Conservation (phyloP, 1,140 invertebrate genomes). For the Ridgeia piscesae region DNA sequence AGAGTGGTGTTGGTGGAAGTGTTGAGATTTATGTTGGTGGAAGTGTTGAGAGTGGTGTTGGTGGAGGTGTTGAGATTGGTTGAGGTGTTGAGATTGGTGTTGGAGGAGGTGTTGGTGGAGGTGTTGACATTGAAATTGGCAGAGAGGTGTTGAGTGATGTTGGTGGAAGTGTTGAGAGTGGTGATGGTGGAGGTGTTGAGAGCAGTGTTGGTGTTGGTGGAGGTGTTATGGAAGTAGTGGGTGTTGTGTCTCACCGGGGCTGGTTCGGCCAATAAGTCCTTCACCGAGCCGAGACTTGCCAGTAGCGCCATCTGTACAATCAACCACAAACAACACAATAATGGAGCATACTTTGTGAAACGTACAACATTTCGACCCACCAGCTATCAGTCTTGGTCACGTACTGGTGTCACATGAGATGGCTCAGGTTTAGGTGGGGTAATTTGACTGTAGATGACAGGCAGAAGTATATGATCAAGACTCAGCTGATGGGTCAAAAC, state of each 20-base stretch:
- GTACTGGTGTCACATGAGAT: too few relatives aligned
- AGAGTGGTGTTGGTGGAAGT: not conserved
- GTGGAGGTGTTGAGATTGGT: not conserved
- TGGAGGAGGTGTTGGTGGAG: too few relatives aligned
- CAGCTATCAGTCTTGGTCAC: too few relatives aligned
- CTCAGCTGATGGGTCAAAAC: too few relatives aligned
- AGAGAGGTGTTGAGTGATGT: not conserved
- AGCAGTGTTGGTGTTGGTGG: not conserved
- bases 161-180: not conserved
- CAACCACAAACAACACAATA: not conserved
- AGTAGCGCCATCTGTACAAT: slow-evolving; percentile 41
- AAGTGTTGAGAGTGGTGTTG: not conserved
- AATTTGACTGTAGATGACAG: too few relatives aligned
- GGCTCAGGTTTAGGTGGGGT: too few relatives aligned
- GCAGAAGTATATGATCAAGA: too few relatives aligned
- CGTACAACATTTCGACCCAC: too few relatives aligned
- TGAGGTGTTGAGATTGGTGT: too few relatives aligned
- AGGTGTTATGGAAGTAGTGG: not conserved
- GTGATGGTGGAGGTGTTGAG: not conserved
- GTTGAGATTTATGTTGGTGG: not conserved
- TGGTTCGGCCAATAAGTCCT: slow-evolving; percentile 40
- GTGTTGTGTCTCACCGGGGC: slow-evolving; percentile 36
- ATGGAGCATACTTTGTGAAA: too few relatives aligned
- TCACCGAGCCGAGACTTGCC: slow-evolving; percentile 38
- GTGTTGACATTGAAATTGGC: too few relatives aligned